phyloP scores from a whole-genome alignment of 1,140 invertebrate species.

The Solenopsis fugax region DNA sequence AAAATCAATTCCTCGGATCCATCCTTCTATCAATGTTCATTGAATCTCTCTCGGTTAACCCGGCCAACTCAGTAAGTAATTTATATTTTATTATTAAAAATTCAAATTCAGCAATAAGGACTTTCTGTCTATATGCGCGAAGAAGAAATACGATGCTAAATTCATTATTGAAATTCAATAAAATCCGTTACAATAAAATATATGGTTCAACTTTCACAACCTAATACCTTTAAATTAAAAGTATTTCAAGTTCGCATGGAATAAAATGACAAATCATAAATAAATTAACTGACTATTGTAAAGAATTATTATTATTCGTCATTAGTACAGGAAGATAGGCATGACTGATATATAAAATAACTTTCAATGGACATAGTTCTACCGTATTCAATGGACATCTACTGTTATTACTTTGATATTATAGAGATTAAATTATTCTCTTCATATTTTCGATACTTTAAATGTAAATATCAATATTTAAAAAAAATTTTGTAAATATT shows the following conservation, averaged over 20 bases:
- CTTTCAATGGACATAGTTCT: not conserved
- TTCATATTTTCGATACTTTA: not conserved
- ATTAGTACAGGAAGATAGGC: too few relatives aligned
- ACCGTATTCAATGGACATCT: too few relatives aligned
- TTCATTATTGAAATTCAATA: not conserved
- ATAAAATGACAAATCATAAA: not conserved
- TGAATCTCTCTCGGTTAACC: constrained; percentile 3
- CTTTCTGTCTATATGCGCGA: not conserved
- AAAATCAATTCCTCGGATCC: constrained; percentile 19
- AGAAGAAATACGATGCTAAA: constrained; percentile 8
- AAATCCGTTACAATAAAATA: not conserved
- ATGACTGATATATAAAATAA: not conserved
- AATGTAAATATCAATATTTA: not conserved
- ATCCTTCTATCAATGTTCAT: not conserved
- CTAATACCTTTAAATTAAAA: not conserved
- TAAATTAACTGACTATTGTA: not conserved
- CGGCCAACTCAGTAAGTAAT: constrained; percentile 1
- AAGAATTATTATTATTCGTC: not conserved
- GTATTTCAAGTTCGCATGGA: not conserved
- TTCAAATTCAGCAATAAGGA: constrained; percentile 17
- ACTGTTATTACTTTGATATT: not conserved
- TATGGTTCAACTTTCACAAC: not conserved
- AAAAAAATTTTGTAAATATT: not conserved
- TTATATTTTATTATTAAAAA: constrained; percentile 44
- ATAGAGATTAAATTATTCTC: not conserved